A percentile compares a stretch with the other conserved stretches of the same genome.
Evolutionary conservation across 2,888 invertebrate species (phyloP).

Genomic region (Epiblema foenella): DNA sequence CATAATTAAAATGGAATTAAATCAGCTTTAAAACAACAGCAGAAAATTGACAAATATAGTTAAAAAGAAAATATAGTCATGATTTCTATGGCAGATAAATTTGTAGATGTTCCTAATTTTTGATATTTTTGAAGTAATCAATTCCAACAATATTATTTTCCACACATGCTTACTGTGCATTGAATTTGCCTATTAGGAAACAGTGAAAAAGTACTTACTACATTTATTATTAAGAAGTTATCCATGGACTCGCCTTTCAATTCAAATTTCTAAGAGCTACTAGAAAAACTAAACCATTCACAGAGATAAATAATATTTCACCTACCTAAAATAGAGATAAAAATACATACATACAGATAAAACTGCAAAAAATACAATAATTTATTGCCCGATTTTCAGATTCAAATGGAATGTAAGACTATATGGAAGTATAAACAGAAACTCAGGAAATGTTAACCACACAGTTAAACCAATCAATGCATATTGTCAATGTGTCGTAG

Average conservation of each 20-base stretch:
- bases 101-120: no score
- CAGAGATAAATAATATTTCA: background rate
- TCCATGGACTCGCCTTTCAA: background rate
- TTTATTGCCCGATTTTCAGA: background rate
- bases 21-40: no score
- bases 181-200: no score
- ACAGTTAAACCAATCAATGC: background rate
- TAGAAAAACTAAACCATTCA: background rate
- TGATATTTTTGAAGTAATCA: no score
- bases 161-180: no score
- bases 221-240: background rate
- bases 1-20: no score
- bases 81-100: no score
- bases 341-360: no score
- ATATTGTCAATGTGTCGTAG: background rate
- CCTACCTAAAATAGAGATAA: background rate
- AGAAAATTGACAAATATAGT: no score
- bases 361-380: no score
- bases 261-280: background rate
- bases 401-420: background rate
- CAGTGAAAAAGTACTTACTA: background rate
- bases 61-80: no score
- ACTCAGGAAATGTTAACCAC: background rate
- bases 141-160: no score
- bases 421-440: background rate